Evolutionary conservation across 2,113 vertebrate species (phyloP), one percentile per base, ranked within the genome.

Genomic region (Fulica atra): DNA sequence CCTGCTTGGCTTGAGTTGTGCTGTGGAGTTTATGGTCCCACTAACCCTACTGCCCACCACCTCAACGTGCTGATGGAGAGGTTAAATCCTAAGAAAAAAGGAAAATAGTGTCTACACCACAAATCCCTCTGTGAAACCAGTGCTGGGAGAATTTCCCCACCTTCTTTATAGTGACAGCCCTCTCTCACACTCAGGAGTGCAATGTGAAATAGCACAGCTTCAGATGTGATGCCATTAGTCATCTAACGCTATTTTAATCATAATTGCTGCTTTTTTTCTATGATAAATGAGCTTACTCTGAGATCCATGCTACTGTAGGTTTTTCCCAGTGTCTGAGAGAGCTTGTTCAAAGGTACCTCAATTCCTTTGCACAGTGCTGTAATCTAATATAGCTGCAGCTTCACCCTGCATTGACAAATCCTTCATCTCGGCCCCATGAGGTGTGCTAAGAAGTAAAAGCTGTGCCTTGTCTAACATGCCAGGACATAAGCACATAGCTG

Each of bases 401-500:
- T 70, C 81, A 77, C 35, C 36, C 65, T 40, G 21, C 59, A 40
- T 44, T 84, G 86, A 81, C 44, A 78, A 83, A 81, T 90, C 35
- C 79, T 94, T 95, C 90, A 64, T 71, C 85, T 73, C 71, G 71
- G 56, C 92, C 92, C 90, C 93, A 74, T 83, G 93, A 95, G 71
- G 26, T 71, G 79, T 64, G 65, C 82, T 96, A 71, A 86, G 88
- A 86, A 59, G 64, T 92, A 92, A 94, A 96, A 96, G 79, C 92
- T 94, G 85, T 71, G 89, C 71, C 81, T 87, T 93, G 81, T 92
- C 54, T 96, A 56, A 92, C 92, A 20, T 56, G 79, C 59, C 93
- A 89, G 76, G 63, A 83, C 19, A 4, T 81, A 90, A 94, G 82
- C 48, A 74, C 42, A 24, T 53, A 78, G 64, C 82, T 74, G 40